These are phyloP conservation scores for Eupithecia centaureata DNA, from an alignment of 2,888 invertebrate genomes.

Conservation along the genomic window DNA sequence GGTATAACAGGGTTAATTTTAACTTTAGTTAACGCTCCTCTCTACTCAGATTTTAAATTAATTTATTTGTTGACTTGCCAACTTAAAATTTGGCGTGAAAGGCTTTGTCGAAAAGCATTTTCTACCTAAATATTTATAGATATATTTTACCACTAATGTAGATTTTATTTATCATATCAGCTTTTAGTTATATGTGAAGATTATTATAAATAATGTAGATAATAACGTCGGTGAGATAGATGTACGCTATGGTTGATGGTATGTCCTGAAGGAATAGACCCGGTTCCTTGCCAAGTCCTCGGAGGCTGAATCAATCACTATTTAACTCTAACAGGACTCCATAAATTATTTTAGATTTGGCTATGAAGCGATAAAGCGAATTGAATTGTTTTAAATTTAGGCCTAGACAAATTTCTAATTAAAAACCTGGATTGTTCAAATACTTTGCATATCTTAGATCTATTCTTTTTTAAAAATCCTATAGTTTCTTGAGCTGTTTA, in stretches of 20 bases:
- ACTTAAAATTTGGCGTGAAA: slow-evolving; percentile 45
- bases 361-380: slow-evolving; percentile 8
- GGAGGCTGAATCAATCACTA: slow-evolving; percentile 36
- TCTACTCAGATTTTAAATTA: slow-evolving; percentile 53
- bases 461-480: background rate
- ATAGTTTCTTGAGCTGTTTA: background rate
- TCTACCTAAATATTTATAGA: slow-evolving; percentile 65
- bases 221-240: slow-evolving; percentile 56
- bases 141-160: slow-evolving; percentile 72
- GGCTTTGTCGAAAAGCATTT: slow-evolving; percentile 62
- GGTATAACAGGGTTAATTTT: slow-evolving; percentile 75
- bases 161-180: slow-evolving; percentile 80
- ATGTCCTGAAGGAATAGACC: slow-evolving; percentile 57
- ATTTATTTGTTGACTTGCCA: slow-evolving; percentile 61
- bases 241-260: slow-evolving; percentile 57
- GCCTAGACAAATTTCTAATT: slow-evolving; percentile 15
- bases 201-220: slow-evolving; percentile 63
- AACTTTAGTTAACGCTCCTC: slow-evolving; percentile 54
- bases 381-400: slow-evolving; percentile 15
- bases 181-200: slow-evolving; percentile 71
- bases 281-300: slow-evolving; percentile 37
- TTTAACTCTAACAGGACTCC: slow-evolving; percentile 8
- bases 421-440: background rate
- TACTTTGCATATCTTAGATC: background rate
- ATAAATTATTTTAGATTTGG: slow-evolving; percentile 3